Percentiles rank a stretch among this genome's conserved stretches.
Evolutionary conservation across 2,113 vertebrate genomes (phyloP).

Genomic region (Hepsetus odoe): DNA sequence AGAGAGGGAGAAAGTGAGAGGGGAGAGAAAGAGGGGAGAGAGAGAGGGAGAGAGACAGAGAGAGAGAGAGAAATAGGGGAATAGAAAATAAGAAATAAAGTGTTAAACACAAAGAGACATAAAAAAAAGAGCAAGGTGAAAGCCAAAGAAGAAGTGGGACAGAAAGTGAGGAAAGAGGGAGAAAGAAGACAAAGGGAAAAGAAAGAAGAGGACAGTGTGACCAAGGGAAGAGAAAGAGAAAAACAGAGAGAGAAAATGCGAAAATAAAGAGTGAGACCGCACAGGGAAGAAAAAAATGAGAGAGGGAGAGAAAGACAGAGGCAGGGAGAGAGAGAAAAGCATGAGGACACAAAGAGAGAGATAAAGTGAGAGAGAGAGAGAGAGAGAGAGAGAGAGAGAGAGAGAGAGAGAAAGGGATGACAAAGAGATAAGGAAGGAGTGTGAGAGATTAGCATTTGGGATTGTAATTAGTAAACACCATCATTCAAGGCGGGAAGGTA

Average conservation of each 20-base stretch:
- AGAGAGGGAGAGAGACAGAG: no score
- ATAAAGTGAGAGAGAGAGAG: neutral
- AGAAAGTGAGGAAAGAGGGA: neutral
- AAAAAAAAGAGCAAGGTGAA: neutral
- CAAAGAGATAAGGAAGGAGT: neutral
- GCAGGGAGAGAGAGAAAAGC: neutral
- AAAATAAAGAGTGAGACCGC: no score
- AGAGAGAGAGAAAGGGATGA: conserved; percentile 1
- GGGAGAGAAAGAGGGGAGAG: no score
- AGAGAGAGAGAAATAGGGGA: neutral
- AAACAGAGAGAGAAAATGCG: neutral
- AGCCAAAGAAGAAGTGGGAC: neutral
- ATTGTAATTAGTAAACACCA: conserved; percentile 54
- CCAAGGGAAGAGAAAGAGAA: neutral
- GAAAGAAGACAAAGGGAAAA: neutral
- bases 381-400: neutral
- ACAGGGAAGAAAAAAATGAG: neutral
- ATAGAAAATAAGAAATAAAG: neutral
- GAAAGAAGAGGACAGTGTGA: conserved; percentile 3
- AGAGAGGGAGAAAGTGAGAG: no score
- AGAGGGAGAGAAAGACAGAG: neutral
- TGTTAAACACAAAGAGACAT: neutral
- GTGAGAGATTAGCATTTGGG: conserved; percentile 39
- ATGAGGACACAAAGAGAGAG: neutral
- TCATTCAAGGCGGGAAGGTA: conserved; percentile 40